These are phyloP conservation scores for Meriones psammophilus DNA, from an alignment of 2,797 vertebrate genomes.

Conservation along the genomic window DNA sequence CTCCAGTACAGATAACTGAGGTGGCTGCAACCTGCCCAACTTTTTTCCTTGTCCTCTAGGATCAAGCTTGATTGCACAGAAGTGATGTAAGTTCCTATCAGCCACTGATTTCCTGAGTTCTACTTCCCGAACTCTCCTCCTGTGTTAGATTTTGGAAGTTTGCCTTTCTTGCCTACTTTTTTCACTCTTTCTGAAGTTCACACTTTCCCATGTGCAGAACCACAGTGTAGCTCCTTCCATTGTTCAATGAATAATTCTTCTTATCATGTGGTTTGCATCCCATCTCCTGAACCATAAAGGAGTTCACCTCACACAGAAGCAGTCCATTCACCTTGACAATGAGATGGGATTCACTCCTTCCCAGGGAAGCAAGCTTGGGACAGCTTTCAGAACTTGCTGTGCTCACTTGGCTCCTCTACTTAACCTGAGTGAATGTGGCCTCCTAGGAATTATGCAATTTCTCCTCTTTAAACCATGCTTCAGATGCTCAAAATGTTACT, in stretches of 20 bases:
- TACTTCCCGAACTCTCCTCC: constrained; percentile 2
- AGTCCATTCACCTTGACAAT: not conserved
- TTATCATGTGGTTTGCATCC: not conserved
- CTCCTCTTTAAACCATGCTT: not conserved
- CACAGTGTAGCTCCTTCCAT: not conserved
- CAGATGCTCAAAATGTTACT: not conserved
- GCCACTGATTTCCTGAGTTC: not conserved
- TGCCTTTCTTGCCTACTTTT: constrained; percentile 21
- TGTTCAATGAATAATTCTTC: not conserved
- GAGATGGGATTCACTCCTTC: not conserved
- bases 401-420: not conserved
- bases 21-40: not conserved
- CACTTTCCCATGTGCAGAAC: not conserved
- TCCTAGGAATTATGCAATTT: not conserved
- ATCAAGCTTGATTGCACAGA: no score
- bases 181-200: not conserved
- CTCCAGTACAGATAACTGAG: not conserved
- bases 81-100: not conserved
- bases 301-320: not conserved
- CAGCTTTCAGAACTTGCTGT: not conserved
- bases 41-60: not conserved
- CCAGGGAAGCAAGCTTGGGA: not conserved
- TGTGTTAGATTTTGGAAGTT: not conserved
- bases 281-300: not conserved
- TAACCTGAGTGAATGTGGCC: not conserved